These are phyloP conservation scores for Synergus umbraculus DNA, from an alignment of 2,888 invertebrate genomes.

Conservation along the genomic window DNA sequence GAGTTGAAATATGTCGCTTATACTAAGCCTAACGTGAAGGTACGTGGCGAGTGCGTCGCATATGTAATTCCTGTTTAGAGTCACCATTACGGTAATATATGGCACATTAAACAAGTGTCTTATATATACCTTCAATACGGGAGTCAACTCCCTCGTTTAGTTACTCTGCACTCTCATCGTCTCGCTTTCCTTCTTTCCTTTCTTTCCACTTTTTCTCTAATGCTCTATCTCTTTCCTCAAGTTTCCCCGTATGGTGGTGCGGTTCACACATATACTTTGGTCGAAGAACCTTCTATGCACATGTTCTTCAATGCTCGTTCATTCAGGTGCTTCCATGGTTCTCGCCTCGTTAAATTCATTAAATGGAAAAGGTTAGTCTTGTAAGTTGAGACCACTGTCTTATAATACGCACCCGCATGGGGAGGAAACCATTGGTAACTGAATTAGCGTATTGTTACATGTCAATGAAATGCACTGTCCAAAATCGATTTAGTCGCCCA, in stretches of 20 bases:
- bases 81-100: conserved; percentile 54
- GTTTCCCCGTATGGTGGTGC: conserved; percentile 51
- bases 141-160: conserved; percentile 52
- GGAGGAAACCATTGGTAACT: conserved; percentile 19
- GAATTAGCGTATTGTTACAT: too few species aligned
- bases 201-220: conserved; percentile 40
- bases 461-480: not conserved
- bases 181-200: conserved; percentile 43
- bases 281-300: conserved; percentile 56
- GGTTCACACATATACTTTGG: conserved; percentile 52
- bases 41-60: conserved; percentile 73
- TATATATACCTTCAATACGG: conserved; percentile 46
- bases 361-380: conserved; percentile 60
- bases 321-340: conserved; percentile 61
- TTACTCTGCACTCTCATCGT: not conserved
- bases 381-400: conserved; percentile 47
- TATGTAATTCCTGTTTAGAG: conserved; percentile 73
- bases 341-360: conserved; percentile 57
- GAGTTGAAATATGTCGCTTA: conserved; percentile 72
- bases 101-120: conserved; percentile 55
- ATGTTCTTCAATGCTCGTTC: conserved; percentile 64
- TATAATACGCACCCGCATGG: conserved; percentile 7
- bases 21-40: conserved; percentile 72
- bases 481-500: too few species aligned
- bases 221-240: conserved; percentile 45